phyloP scores from a whole-genome alignment of 2,797 vertebrate species.

The Syndactyla subalaris region DNA sequence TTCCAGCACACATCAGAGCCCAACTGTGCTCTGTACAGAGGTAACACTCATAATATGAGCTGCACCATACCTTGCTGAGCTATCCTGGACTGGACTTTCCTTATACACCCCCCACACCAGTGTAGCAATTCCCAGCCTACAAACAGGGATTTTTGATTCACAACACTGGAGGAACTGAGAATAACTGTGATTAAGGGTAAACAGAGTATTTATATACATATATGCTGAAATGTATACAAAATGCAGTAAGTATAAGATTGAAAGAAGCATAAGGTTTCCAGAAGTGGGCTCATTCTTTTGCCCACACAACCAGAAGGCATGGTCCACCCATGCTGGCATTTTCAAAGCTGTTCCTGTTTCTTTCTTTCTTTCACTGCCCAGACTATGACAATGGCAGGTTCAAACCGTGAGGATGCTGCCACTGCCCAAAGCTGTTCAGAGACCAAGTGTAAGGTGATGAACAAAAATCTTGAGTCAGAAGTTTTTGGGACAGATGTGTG shows the following conservation, averaged over 20 bases:
- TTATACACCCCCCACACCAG: rapidly evolving
- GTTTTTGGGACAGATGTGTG: rapidly evolving
- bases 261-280: background rate
- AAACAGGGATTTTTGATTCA: background rate
- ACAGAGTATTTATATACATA: background rate
- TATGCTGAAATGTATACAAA: background rate
- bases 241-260: background rate
- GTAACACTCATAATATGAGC: background rate
- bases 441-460: rapidly evolving
- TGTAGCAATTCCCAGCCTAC: background rate
- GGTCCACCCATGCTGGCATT: background rate
- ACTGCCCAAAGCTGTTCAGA: background rate
- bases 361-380: background rate
- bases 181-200: background rate
- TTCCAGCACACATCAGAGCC: rapidly evolving
- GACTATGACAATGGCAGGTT: background rate
- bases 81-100: background rate
- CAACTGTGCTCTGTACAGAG: background rate
- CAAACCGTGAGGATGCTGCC: background rate
- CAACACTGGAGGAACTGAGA: background rate
- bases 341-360: background rate
- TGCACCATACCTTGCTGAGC: background rate
- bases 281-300: background rate
- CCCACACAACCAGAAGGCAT: background rate
- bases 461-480: background rate